phyloP scores from a whole-genome alignment of 2,888 invertebrate genomes.

The Caenorhabditis sp. region DNA sequence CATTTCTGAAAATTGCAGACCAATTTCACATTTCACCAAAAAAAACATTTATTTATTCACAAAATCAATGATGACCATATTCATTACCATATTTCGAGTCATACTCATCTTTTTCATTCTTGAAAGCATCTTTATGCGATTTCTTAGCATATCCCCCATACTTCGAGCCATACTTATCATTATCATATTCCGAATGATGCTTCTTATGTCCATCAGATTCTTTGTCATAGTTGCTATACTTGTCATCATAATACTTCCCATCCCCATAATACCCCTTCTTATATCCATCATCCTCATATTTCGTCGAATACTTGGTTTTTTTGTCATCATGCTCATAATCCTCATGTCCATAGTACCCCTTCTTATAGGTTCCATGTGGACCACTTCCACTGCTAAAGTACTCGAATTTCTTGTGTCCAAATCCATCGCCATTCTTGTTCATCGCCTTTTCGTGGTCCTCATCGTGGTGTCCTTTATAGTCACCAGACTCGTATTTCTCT shows the following conservation, averaged over 20 bases:
- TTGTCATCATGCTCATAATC: constrained; percentile 47
- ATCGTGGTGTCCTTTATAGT: constrained; percentile 28
- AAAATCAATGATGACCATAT: background rate
- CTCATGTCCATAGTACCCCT: constrained; percentile 57
- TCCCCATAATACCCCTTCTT: constrained; percentile 47
- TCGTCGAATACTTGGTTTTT: constrained; percentile 32
- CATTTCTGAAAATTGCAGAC: no score
- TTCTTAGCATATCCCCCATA: constrained; percentile 31
- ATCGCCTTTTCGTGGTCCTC: background rate
- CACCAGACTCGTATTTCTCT: constrained; percentile 39
- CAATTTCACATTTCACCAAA: background rate
- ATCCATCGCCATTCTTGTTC: constrained; percentile 43
- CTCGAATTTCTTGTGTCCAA: constrained; percentile 54
- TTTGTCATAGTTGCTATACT: constrained; percentile 45
- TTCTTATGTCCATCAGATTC: constrained; percentile 36
- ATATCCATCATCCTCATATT: constrained; percentile 37
- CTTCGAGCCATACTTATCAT: constrained; percentile 35
- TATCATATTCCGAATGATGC: constrained; percentile 35
- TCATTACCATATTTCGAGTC: constrained; percentile 9
- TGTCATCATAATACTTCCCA: constrained; percentile 41
- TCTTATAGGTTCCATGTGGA: constrained; percentile 53
- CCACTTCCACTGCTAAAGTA: constrained; percentile 53
- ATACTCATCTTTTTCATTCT: constrained; percentile 22
- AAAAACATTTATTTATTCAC: background rate
- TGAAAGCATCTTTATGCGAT: constrained; percentile 42